Evolutionary conservation across 1,140 invertebrate genomes (phyloP), one percentile per base, ranked within the genome.

Genomic region (Drosophila sucinea): DNA sequence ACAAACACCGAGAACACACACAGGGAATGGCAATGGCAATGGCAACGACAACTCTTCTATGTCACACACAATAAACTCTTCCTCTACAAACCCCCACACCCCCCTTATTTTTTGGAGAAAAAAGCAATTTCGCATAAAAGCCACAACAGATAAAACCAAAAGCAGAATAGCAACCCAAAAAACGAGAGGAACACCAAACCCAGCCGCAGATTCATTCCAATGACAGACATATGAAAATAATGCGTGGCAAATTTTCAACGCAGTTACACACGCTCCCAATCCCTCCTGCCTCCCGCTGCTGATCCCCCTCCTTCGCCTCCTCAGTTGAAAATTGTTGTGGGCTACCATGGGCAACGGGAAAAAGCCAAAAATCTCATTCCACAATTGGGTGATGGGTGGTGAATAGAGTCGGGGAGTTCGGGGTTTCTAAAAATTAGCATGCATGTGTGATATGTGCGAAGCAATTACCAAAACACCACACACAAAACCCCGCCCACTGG

Each of bases 101-200:
- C 4, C 2, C 44, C 44, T 1, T 10, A 0, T n/a, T 27, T 27
- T 27, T 30, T 30, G 38, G 8, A 60, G 44, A 71, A 86, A 85
- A 86, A 86, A 74, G 69, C 82, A 87, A 86, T 86, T 86, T 86
- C 76, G 69, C 72, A 87, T 79, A 79, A 86, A 87, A 82, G 83
- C 82, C 76, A 72, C 82, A 86, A 76, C 83, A 85, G 79, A 87
- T 81, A 81, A 76, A 82, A 70, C 83, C 79, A 76, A 38, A 38
- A 38, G 35, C 35, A 38, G 35, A 11, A 69, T 17, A 51, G 44
- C 23, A 51, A 81, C 51, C 70, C 70, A 67, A 54, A 54, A 78
- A 85, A 66, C 23, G 70, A 67, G 70, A 67, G 74, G 51, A 69
- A 30, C 60, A 68, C 69, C 69, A 68, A 60, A 74, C 66, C 61